A percentile compares a stretch with the other conserved stretches of the same genome.
phyloP scores from a whole-genome alignment of 2,888 invertebrate genomes.

The Nomada lathburiana region DNA sequence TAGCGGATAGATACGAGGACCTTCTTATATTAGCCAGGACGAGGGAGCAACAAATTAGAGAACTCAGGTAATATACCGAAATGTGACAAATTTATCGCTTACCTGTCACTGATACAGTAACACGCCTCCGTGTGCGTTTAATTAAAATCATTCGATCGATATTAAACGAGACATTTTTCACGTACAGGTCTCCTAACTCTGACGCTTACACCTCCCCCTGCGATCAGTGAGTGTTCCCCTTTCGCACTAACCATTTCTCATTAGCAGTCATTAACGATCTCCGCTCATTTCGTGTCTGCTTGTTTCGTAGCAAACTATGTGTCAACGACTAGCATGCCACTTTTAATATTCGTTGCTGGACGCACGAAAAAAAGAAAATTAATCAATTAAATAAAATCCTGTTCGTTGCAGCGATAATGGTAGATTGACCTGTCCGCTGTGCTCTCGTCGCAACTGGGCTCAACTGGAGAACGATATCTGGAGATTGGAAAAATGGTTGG shows the following conservation, averaged over 20 bases:
- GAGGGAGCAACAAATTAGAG: slow-evolving; percentile 91
- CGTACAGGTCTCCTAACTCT: slow-evolving; percentile 85
- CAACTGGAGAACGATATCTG: slow-evolving; percentile 96
- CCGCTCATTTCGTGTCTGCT: slow-evolving; percentile 6
- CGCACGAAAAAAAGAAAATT: neutral
- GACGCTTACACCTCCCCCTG: slow-evolving; percentile 87
- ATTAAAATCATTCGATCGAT: neutral
- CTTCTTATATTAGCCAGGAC: slow-evolving; percentile 90
- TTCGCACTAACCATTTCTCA: slow-evolving; percentile 40
- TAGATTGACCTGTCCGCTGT: slow-evolving; percentile 93
- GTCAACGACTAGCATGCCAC: neutral
- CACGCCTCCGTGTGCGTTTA: neutral
- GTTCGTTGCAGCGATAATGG: slow-evolving; percentile 88
- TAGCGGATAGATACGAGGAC: slow-evolving; percentile 89
- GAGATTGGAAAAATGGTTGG: slow-evolving; percentile 96
- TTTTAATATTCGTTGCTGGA: neutral
- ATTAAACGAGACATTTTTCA: slow-evolving; percentile 23
- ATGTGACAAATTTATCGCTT: neutral
- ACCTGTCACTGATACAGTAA: no score
- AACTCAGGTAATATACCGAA: slow-evolving; percentile 89
- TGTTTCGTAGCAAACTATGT: neutral
- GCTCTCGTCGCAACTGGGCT: slow-evolving; percentile 94
- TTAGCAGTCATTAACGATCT: slow-evolving; percentile 41
- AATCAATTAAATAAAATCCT: neutral
- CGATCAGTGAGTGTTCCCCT: slow-evolving; percentile 86